phyloP scores from a whole-genome alignment of 2,888 invertebrate genomes.

The Linnaemya tessellans region DNA sequence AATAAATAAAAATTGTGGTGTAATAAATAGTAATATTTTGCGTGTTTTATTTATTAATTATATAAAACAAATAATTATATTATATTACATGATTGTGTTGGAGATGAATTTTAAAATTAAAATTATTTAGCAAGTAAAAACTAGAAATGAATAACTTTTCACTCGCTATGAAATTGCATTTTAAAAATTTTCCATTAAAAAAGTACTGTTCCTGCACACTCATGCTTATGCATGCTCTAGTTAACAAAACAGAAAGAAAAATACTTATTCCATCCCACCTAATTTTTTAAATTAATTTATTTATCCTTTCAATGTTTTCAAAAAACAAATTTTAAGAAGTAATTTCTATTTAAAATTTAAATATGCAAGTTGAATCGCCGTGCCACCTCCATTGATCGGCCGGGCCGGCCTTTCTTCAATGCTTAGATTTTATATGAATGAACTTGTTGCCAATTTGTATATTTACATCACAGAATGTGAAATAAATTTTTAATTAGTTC shows the following conservation, averaged over 20 bases:
- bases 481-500: conserved; percentile 46
- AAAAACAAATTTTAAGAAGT: conserved; percentile 4
- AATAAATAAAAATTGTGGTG: conserved; percentile 16
- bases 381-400: conserved; percentile 9
- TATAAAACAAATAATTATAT: not conserved
- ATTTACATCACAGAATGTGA: conserved; percentile 9
- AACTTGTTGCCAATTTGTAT: not conserved
- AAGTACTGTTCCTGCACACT: too few relatives aligned
- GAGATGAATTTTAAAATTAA: too few relatives aligned
- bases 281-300: too few relatives aligned
- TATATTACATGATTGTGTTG: not conserved
- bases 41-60: conserved; percentile 15
- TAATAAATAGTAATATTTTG: conserved; percentile 2
- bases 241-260: too few relatives aligned
- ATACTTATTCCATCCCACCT: too few relatives aligned
- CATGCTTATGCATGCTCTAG: too few relatives aligned
- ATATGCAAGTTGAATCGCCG: conserved; percentile 39
- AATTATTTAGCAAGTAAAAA: not conserved
- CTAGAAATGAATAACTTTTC: not conserved
- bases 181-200: too few relatives aligned
- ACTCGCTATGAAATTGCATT: too few relatives aligned
- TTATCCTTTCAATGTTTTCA: not conserved
- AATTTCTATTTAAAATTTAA: not conserved
- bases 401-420: not conserved
- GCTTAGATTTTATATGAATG: not conserved